Conservation (phyloP, 1,140 invertebrate genomes). For the Hetaerina americana region DNA sequence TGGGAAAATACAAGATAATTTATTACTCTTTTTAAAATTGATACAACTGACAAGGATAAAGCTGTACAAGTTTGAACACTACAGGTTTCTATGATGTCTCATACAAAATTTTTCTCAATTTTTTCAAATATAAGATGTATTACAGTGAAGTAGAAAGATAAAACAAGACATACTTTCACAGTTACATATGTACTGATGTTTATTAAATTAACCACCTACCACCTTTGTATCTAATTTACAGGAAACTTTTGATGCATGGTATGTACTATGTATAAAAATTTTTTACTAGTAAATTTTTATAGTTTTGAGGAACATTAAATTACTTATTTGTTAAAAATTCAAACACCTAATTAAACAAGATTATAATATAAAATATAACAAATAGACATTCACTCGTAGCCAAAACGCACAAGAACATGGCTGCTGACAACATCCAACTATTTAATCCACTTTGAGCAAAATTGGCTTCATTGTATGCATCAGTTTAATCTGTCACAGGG, state of each 20-base stretch:
- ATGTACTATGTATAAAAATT: not conserved
- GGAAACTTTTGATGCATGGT: not conserved
- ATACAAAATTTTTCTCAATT: not conserved
- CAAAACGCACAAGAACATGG: not conserved
- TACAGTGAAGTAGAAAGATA: not conserved
- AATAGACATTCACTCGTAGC: not conserved
- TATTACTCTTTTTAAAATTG: not conserved
- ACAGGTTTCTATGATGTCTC: not conserved
- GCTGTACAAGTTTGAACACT: not conserved
- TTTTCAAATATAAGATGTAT: not conserved
- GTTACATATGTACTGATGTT: not conserved
- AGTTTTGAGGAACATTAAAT: not conserved
- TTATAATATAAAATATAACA: not conserved
- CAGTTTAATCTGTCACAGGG: too few species aligned
- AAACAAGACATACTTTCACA: not conserved
- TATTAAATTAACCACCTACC: not conserved
- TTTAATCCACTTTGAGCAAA: not conserved
- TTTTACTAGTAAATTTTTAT: not conserved
- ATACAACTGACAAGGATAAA: not conserved
- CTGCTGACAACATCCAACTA: not conserved
- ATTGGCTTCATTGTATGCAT: not conserved
- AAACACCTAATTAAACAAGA: not conserved
- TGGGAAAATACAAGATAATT: not conserved
- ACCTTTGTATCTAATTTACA: not conserved
- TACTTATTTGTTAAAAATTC: not conserved